Base-by-base conservation (phyloP, 2,797 vertebrate genomes). In the Lateolabrax maculatus region DNA sequence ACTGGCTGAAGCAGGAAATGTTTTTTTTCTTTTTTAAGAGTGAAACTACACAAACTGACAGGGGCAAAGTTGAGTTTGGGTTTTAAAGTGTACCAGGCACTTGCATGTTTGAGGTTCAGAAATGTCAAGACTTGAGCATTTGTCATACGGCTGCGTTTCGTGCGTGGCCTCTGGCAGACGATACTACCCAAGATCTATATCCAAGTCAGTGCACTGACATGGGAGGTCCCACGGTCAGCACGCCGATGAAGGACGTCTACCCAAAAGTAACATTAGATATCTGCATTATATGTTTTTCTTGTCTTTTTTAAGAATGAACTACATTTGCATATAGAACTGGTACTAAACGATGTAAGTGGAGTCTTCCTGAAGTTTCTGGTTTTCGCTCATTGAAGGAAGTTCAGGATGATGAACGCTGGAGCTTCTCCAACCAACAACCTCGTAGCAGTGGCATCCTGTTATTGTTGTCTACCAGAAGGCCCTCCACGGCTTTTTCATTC, bases 1-100 rank as follows among this genome's bases (percentile, higher is more conserved):
- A 23, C 16, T 5, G 27, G 29, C 23, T 12, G 3, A 60, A 34
- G 5, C 18, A 3, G 31, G 6, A 34, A 34, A n/a, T n/a, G n/a
- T n/a, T n/a, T n/a, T n/a, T n/a, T n/a, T n/a, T 34, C 6, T 34
- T 3, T 34, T 34, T 34, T 34, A 34, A 43, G 3, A 49, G 37
- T 49, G 25, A 12, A 63, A 55, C 21, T 16, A 29, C 75, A 81
- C 44, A 58, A 87, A 83, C 44, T 51, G 78, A 77, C 52, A 1
- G n/a, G 78, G 70, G 43, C 75, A 85, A 79, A 87, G 82, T 86
- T 83, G 66, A 78, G 83, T 86, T 89, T 81, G 68, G 66, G 36
- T 86, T 79, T 77, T 6, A 71, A 77, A 67, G 83, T 79, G 74
- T 48, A 83, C 72, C 85, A 80, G 85, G 70, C 65, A 63, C 70